Evolutionary conservation across 1,140 invertebrate genomes (phyloP).

Genomic region (Propsilocerus akamusi): DNA sequence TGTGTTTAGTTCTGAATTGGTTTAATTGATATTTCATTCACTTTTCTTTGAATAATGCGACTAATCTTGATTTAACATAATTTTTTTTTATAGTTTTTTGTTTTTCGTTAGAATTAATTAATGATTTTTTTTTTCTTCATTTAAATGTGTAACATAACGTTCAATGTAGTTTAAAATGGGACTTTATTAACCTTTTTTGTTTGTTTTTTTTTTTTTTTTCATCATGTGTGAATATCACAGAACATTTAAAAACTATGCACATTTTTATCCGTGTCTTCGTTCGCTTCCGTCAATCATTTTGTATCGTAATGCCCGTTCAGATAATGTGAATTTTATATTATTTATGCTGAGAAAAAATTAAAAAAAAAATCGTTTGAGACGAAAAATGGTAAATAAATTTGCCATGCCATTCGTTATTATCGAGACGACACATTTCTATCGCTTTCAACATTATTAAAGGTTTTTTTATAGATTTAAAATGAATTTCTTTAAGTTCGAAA

Average conservation of each 20-base stretch:
- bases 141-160: conserved; percentile 3
- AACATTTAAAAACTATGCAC: conserved; percentile 3
- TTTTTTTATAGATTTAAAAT: too few relatives aligned
- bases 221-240: conserved; percentile 4
- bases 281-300: neutral
- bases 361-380: too few relatives aligned
- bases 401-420: too few relatives aligned
- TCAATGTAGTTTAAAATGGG: neutral
- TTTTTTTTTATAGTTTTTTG: neutral
- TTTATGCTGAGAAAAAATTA: too few relatives aligned
- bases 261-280: neutral
- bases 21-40: neutral
- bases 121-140: too few relatives aligned
- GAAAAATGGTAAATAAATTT: too few relatives aligned
- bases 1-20: neutral
- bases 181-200: neutral
- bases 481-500: too few relatives aligned
- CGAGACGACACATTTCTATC: too few relatives aligned
- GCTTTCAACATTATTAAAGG: too few relatives aligned
- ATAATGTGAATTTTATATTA: too few relatives aligned
- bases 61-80: conserved; percentile 2
- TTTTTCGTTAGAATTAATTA: neutral
- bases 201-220: neutral
- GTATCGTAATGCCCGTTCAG: too few relatives aligned
- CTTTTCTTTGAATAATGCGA: neutral